phyloP scores from a whole-genome alignment of 1,140 invertebrate genomes.

The Conus betulinus region DNA sequence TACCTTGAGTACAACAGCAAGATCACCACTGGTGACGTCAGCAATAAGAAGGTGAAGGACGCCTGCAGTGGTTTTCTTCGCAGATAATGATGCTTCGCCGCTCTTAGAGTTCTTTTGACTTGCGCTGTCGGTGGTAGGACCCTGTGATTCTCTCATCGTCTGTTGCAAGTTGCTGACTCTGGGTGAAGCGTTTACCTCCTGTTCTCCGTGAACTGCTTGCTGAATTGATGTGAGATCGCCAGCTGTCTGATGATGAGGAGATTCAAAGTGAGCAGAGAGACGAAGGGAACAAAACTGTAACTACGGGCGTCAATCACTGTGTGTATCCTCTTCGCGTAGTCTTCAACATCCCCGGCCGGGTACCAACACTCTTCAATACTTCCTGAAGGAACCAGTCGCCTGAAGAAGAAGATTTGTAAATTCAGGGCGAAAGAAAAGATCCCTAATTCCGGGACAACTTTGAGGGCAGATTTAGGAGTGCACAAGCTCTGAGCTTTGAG shows the following conservation, averaged over 20 bases:
- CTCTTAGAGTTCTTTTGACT: no score
- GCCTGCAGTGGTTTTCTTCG: not conserved
- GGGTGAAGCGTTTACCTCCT: no score
- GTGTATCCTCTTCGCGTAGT: constrained; percentile 9
- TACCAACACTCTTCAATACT: not conserved
- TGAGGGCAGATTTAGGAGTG: constrained; percentile 34
- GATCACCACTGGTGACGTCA: constrained; percentile 30
- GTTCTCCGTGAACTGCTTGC: no score
- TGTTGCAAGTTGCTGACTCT: no score
- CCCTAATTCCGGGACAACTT: constrained; percentile 38
- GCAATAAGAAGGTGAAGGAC: constrained; percentile 40
- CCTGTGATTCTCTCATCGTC: no score
- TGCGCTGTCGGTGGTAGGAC: no score
- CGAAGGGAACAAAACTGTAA: no score
- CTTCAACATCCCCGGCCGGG: not conserved
- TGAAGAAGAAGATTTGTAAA: constrained; percentile 26
- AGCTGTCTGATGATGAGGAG: no score
- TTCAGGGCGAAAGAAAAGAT: constrained; percentile 34
- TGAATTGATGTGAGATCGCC: no score
- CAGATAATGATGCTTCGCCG: no score
- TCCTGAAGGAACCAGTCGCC: not conserved
- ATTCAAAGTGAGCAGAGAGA: no score
- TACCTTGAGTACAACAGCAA: constrained; percentile 18
- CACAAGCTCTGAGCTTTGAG: constrained; percentile 48
- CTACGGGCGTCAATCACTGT: no score